Percentiles rank a stretch among this genome's conserved stretches.
These are phyloP conservation scores for Hyperoodon ampullatus DNA, from an alignment of 2,113 vertebrate genomes.

Conservation along the genomic window DNA sequence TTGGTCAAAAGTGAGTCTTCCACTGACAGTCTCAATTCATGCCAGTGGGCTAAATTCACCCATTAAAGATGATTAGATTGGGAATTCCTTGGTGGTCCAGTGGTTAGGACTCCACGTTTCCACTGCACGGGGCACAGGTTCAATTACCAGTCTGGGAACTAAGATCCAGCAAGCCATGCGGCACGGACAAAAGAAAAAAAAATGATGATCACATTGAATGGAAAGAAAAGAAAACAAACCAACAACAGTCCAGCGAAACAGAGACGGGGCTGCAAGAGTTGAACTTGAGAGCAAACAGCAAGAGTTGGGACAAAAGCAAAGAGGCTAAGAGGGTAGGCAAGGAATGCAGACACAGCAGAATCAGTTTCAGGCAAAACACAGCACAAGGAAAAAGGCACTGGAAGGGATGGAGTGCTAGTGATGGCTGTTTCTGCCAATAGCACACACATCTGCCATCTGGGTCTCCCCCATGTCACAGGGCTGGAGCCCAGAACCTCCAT, in stretches of 20 bases:
- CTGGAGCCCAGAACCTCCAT: background rate
- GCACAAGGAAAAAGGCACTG: background rate
- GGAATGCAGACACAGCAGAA: background rate
- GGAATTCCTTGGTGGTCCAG: background rate
- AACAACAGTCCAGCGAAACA: background rate
- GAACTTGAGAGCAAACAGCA: background rate
- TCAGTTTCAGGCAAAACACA: background rate
- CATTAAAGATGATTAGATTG: background rate
- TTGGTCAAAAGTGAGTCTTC: background rate
- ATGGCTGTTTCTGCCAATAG: background rate
- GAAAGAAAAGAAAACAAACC: no score
- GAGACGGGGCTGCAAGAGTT: no score
- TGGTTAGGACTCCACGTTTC: background rate
- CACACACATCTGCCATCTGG: no score
- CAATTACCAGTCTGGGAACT: background rate
- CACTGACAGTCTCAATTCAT: no score
- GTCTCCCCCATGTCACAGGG: accelerated
- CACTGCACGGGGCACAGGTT: background rate
- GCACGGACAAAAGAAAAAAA: no score
- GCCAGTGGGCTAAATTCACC: background rate
- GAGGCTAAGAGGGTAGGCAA: background rate
- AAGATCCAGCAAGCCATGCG: background rate
- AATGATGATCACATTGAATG: background rate
- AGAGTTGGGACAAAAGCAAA: background rate
- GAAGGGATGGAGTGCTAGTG: no score